These are phyloP conservation scores for Aradus depressus DNA, from an alignment of 2,888 invertebrate species.

Conservation along the genomic window DNA sequence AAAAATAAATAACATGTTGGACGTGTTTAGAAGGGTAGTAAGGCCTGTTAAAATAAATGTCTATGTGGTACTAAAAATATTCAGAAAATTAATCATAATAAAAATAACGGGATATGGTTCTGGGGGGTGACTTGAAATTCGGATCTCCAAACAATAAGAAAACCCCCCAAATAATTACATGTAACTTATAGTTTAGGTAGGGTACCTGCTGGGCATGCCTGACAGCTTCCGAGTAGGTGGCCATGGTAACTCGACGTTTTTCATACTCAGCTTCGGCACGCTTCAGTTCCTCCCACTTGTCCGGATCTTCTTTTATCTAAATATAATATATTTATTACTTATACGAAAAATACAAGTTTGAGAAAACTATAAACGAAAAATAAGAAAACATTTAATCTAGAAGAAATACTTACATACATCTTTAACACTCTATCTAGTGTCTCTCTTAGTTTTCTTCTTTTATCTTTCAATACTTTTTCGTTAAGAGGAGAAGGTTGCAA, in stretches of 20 bases:
- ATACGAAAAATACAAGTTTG: background rate
- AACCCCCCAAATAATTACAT: too few relatives aligned
- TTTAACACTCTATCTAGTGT: constrained; percentile 62
- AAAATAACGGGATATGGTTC: too few relatives aligned
- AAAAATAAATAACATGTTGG: too few relatives aligned
- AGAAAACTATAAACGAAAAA: background rate
- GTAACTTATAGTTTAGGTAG: too few relatives aligned
- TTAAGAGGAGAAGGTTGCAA: constrained; percentile 87
- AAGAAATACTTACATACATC: constrained; percentile 22
- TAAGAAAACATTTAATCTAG: background rate
- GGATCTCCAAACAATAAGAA: too few relatives aligned
- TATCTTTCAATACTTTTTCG: constrained; percentile 93
- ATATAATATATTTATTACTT: background rate
- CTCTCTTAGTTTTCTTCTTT: constrained; percentile 87
- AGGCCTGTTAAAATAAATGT: too few relatives aligned
- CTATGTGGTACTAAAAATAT: too few relatives aligned
- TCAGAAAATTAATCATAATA: too few relatives aligned
- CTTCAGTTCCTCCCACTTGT: constrained; percentile 85
- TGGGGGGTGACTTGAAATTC: too few relatives aligned
- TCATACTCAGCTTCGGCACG: constrained; percentile 87
- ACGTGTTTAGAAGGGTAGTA: too few relatives aligned
- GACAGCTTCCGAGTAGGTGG: constrained; percentile 89
- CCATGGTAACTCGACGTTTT: constrained; percentile 70
- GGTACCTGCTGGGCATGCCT: constrained; percentile 86
- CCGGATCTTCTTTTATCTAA: constrained; percentile 81